phyloP scores from a whole-genome alignment of 2,888 invertebrate genomes.

The Prosopocoilus inquinatus region DNA sequence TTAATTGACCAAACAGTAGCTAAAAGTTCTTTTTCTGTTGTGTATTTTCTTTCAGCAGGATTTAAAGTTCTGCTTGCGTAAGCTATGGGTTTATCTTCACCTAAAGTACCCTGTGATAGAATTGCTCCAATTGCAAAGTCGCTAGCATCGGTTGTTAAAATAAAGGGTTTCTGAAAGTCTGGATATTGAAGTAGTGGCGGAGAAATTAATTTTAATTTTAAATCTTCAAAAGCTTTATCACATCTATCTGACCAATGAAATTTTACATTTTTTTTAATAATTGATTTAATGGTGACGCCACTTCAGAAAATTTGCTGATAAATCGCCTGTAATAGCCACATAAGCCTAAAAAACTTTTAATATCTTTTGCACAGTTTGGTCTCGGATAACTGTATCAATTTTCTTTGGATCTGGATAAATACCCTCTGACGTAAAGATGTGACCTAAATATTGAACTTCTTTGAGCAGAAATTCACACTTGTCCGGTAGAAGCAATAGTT shows the following conservation, averaged over 20 bases:
- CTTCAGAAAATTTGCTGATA: no score
- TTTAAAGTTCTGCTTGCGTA: conserved; percentile 40
- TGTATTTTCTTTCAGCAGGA: conserved; percentile 40
- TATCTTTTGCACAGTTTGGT: no score
- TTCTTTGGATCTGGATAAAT: background rate
- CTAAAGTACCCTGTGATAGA: conserved; percentile 33
- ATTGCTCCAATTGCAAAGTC: conserved; percentile 36
- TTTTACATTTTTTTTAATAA: no score
- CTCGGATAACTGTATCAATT: no score
- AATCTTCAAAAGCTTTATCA: conserved; percentile 20
- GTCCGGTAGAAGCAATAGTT: conserved; percentile 3
- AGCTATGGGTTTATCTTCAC: conserved; percentile 40
- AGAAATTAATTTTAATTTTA: conserved; percentile 18
- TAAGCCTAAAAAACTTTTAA: no score
- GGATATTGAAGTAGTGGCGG: conserved; percentile 26
- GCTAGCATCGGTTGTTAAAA: conserved; percentile 38
- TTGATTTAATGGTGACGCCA: no score
- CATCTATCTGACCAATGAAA: background rate
- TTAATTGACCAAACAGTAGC: conserved; percentile 42
- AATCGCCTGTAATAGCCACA: no score
- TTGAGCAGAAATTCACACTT: conserved; percentile 6
- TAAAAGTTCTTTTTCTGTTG: conserved; percentile 42
- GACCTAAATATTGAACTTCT: conserved; percentile 8
- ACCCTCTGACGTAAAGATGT: conserved; percentile 3
- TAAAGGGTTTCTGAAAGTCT: conserved; percentile 22